Evolutionary conservation across 2,113 vertebrate genomes (phyloP).

Genomic region (Bubalus kerabau): DNA sequence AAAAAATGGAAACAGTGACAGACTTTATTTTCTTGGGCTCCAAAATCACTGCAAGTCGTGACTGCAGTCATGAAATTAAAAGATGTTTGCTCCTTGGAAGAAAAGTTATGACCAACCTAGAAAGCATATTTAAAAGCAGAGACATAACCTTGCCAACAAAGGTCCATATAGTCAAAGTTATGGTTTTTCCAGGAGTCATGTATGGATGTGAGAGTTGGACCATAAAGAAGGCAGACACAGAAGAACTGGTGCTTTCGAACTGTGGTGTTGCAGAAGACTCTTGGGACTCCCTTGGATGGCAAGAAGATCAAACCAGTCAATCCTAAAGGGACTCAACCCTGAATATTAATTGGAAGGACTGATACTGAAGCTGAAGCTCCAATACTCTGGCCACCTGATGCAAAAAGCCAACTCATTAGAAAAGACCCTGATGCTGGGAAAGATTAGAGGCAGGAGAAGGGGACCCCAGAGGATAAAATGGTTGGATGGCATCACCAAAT

Average conservation of each 20-base stretch:
- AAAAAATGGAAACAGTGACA: background rate
- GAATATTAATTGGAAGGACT: background rate
- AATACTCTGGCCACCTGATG: background rate
- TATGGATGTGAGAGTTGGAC: background rate
- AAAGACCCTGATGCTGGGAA: background rate
- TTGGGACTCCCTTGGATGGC: background rate
- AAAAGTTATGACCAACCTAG: background rate
- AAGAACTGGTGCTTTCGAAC: background rate
- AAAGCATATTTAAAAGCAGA: background rate
- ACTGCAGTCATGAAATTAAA: background rate
- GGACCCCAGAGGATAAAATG: background rate
- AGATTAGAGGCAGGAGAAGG: background rate
- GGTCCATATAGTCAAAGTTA: background rate
- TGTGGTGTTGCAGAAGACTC: background rate
- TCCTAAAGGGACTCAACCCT: background rate
- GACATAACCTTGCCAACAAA: background rate
- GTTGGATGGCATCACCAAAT: background rate
- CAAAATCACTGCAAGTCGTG: background rate
- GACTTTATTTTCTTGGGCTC: background rate
- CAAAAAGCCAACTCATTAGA: background rate
- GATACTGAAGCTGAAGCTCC: background rate
- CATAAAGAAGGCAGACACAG: fast-evolving
- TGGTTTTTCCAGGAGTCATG: background rate
- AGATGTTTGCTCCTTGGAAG: background rate
- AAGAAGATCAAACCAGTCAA: background rate